Evolutionary conservation across 2,797 vertebrate genomes (phyloP), one percentile per base, ranked within the genome.

Genomic region (Anniella stebbinsi): DNA sequence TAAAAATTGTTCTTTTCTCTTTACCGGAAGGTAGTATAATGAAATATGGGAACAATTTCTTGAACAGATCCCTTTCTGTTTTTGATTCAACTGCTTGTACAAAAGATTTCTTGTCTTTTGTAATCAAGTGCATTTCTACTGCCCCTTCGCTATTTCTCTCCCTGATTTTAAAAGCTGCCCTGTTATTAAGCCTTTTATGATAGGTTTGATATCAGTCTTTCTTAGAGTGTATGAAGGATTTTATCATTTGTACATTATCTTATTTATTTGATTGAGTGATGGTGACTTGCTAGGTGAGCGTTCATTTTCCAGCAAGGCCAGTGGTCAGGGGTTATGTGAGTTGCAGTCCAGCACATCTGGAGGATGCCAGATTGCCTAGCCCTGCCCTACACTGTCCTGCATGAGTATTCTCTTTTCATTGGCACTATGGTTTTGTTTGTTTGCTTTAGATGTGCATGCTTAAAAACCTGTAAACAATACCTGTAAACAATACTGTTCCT

Each of bases 371-470:
- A 15, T 63, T 63, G 60, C 60, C 23, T 63, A 63, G 18, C 18
- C 60, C 21, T 63, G 5, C 7, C 38, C 33, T 66, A 75, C 33
- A 51, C 1, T 15, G 1, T 78, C 75, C 7, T 76, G 70, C 28
- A 45, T 90, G 13, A 60, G 15, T n/a, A 57, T 83, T 81, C 25
- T 66, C 38, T 85, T 12, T 0, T 57, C 36, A 17, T 83, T 92
- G 87, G 25, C 38, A 36, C 45, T 45, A 6, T 45, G 45, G 45
- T 45, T 45, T 80, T 88, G 78, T 10, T 2, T 48, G 25, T 41
- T 18, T 81, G 91, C 94, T 90, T 92, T 51, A 5, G n/a, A 84
- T 67, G 1, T 89, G 30, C 5, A 51, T 36, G n/a, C 21, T 89
- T 84, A 45, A 45, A 28, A 67, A 89, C 21, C 28, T 76, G 23